phyloP scores from a whole-genome alignment of 2,113 vertebrate genomes.

The Thinocorus orbignyianus region DNA sequence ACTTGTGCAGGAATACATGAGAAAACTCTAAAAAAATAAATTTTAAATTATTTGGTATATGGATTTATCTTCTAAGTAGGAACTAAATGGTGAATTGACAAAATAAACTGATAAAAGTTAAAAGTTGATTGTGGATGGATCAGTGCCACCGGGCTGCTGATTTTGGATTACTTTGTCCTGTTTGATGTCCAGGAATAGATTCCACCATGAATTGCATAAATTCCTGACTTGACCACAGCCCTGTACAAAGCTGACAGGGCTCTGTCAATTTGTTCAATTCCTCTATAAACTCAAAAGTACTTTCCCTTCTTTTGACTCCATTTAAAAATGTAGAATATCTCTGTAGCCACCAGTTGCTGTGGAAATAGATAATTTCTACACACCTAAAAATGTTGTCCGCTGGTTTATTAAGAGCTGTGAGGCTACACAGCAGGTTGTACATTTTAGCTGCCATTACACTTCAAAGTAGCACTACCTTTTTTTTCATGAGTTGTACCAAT shows the following conservation, averaged over 20 bases:
- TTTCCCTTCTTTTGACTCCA: not conserved
- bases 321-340: not conserved
- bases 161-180: not conserved
- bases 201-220: not conserved
- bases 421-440: not conserved
- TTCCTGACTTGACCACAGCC: not conserved
- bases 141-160: not conserved
- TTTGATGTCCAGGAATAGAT: not conserved
- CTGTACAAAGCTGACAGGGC: not conserved
- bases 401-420: not conserved
- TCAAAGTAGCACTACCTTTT: not conserved
- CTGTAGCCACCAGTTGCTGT: not conserved
- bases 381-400: not conserved
- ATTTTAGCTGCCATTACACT: not conserved
- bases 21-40: not conserved
- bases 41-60: not conserved
- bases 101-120: not conserved
- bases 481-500: not conserved
- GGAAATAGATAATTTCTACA: not conserved
- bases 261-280: not conserved
- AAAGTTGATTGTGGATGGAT: not conserved
- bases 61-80: not conserved
- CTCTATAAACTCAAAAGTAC: not conserved
- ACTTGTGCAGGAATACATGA: not conserved
- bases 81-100: not conserved